These are phyloP conservation scores for Iguana delicatissima DNA, from an alignment of 2,797 vertebrate genomes.

Conservation along the genomic window DNA sequence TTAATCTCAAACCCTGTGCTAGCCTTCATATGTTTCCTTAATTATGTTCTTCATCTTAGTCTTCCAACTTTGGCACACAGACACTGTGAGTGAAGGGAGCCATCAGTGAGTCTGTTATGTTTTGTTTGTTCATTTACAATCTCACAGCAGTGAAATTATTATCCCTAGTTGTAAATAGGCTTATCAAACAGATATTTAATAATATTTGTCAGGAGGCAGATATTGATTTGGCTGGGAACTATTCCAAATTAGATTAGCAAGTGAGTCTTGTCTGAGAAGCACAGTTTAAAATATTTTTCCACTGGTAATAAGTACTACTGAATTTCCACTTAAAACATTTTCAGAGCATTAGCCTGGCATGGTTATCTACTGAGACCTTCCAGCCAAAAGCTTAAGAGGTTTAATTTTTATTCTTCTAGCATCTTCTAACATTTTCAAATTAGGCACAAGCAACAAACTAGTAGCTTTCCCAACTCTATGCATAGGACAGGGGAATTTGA, in stretches of 20 bases:
- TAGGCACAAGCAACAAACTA: conserved; percentile 18
- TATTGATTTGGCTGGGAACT: conserved; percentile 80
- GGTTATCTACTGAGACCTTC: conserved; percentile 23
- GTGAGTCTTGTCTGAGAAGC: conserved; percentile 66
- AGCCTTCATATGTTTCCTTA: conserved; percentile 98
- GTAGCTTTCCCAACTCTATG: background rate
- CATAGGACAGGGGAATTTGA: conserved; percentile 19
- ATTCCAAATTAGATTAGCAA: conserved; percentile 69
- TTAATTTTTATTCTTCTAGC: conserved; percentile 9
- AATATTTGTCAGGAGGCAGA: conserved; percentile 79
- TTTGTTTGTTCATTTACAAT: conserved; percentile 79
- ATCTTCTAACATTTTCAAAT: conserved; percentile 35
- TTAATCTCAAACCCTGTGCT: conserved; percentile 93
- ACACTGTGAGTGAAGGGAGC: conserved; percentile 84
- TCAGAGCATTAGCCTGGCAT: conserved; percentile 54
- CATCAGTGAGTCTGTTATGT: conserved; percentile 79
- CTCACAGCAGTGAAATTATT: conserved; percentile 82
- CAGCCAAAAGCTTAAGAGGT: conserved; percentile 31
- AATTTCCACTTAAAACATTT: conserved; percentile 58
- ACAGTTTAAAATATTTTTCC: conserved; percentile 57
- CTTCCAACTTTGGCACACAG: conserved; percentile 84
- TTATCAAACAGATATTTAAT: conserved; percentile 84
- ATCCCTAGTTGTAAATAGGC: conserved; percentile 84
- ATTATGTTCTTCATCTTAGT: conserved; percentile 99
- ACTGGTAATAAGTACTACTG: conserved; percentile 65